phyloP scores from a whole-genome alignment of 2,888 invertebrate species.

The Rhamphomyia laevipes region DNA sequence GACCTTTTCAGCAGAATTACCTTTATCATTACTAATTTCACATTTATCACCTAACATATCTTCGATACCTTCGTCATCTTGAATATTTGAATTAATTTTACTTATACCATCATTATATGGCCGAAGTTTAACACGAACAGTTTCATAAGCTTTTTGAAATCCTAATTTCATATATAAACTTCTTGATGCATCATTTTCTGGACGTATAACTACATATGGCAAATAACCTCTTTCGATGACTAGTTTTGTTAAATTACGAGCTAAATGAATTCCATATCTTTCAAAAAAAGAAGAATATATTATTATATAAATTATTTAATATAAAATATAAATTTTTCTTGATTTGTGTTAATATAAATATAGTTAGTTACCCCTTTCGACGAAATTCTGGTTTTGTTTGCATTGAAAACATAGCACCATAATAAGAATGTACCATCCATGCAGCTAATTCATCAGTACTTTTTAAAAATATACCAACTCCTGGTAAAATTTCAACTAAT shows the following conservation, averaged over 20 bases:
- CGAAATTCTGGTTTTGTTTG: constrained; percentile 70
- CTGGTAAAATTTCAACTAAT: constrained; percentile 64
- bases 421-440: constrained; percentile 87
- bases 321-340: constrained; percentile 5
- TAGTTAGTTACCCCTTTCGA: constrained; percentile 44
- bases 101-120: constrained; percentile 27
- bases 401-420: constrained; percentile 88
- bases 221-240: constrained; percentile 64
- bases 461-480: constrained; percentile 64
- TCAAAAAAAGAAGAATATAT: constrained; percentile 4
- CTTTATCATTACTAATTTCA: not conserved
- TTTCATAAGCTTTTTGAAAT: constrained; percentile 67
- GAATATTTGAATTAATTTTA: not conserved
- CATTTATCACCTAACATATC: not conserved
- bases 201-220: constrained; percentile 77
- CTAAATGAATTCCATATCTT: constrained; percentile 59
- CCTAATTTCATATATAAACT: constrained; percentile 73
- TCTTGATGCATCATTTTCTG: constrained; percentile 77
- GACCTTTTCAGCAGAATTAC: not conserved
- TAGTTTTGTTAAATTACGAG: constrained; percentile 51
- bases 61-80: not conserved
- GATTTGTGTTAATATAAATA: not conserved
- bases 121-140: constrained; percentile 66
- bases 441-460: constrained; percentile 61
- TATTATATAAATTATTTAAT: constrained; percentile 4